Conservation (phyloP, 2,113 vertebrate genomes). For the Xyliphius kryptos region DNA sequence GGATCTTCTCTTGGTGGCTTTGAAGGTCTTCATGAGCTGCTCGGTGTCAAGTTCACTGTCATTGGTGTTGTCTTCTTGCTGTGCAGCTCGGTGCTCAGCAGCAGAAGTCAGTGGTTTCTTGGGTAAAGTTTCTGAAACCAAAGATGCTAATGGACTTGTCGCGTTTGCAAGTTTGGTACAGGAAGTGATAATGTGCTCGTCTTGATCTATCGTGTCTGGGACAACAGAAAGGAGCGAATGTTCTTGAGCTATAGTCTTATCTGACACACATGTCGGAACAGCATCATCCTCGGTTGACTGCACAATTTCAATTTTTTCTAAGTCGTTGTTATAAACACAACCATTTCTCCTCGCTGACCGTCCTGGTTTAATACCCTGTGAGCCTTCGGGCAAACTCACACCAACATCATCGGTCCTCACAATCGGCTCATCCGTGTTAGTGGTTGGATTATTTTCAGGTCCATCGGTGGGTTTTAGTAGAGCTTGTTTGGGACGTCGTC, state of each 20-base stretch:
- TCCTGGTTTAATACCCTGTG: slow-evolving; percentile 1
- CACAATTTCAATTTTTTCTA: slow-evolving; percentile 52
- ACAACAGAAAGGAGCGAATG: slow-evolving; percentile 18
- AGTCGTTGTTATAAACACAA: slow-evolving; percentile 51
- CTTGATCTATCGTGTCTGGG: slow-evolving; percentile 9
- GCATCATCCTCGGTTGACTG: slow-evolving; percentile 20
- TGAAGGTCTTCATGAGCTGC: slow-evolving; percentile 71
- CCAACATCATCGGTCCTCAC: too few species aligned
- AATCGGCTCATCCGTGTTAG: too few species aligned
- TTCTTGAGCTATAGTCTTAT: background rate
- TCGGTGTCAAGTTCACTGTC: slow-evolving; percentile 79
- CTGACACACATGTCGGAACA: background rate
- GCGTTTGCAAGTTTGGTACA: background rate
- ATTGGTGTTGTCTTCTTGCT: slow-evolving; percentile 57
- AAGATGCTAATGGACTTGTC: slow-evolving; percentile 12
- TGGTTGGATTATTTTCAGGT: too few species aligned
- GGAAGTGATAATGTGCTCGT: slow-evolving; percentile 1
- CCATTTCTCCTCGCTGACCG: slow-evolving; percentile 47
- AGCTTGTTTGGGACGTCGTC: background rate
- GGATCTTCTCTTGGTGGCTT: slow-evolving; percentile 73
- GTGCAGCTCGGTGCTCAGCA: slow-evolving; percentile 1
- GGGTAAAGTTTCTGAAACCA: slow-evolving; percentile 36
- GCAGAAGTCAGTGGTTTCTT: background rate
- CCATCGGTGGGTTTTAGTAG: background rate
- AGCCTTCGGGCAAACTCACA: too few species aligned